These are phyloP conservation scores for Amphilophus citrinellus DNA, from an alignment of 2,113 vertebrate genomes.

Conservation along the genomic window DNA sequence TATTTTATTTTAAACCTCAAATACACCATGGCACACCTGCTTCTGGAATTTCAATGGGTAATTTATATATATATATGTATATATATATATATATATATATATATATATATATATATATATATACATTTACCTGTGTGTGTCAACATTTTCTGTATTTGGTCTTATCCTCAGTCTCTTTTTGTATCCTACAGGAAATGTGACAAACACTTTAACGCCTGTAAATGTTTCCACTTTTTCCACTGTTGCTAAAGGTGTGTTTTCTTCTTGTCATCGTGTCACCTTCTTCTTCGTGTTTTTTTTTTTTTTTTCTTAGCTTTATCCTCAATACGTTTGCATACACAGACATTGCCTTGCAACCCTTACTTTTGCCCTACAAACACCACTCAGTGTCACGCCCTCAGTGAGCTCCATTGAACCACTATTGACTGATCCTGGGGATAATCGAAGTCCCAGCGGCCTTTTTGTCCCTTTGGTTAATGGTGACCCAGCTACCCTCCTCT, in stretches of 20 bases:
- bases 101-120: neutral
- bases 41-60: neutral
- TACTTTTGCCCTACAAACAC: conserved; percentile 46
- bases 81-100: no score
- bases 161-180: neutral
- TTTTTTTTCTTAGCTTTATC: conserved; percentile 1
- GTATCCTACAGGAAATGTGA: neutral
- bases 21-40: neutral
- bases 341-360: conserved; percentile 18
- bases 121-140: neutral
- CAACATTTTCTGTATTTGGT: neutral
- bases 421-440: conserved; percentile 57
- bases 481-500: conserved; percentile 49
- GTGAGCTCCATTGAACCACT: conserved; percentile 50
- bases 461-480: conserved; percentile 71
- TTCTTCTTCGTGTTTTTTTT: conserved; percentile 20
- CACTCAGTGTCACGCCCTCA: conserved; percentile 44
- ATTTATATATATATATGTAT: neutral
- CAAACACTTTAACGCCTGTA: neutral
- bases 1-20: neutral
- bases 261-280: conserved; percentile 45
- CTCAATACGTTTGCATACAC: neutral
- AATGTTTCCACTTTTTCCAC: fast-evolving
- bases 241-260: neutral
- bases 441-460: conserved; percentile 68